Evolutionary conservation across 2,797 vertebrate genomes (phyloP), one percentile per base, ranked within the genome.

Genomic region (Ptychadena robeensis): DNA sequence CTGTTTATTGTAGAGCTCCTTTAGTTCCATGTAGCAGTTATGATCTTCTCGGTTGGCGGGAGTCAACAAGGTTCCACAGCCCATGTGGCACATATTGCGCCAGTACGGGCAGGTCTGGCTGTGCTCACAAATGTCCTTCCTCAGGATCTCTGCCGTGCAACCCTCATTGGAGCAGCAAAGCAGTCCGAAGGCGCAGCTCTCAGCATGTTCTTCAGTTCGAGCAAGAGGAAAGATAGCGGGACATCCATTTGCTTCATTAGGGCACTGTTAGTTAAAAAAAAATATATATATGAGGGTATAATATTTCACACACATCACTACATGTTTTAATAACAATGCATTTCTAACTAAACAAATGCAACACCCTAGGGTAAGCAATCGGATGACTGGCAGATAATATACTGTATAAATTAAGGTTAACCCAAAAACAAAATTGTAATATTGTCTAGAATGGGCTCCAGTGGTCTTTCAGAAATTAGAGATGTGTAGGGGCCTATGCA

Each of bases 1-100:
- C 65, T 90, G 87, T 38, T 86, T 86, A 40, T 91, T 88, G 27
- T 94, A 94, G 83, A 93, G 91, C 32, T 93, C 90, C 27, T 88
- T 92, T 71, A 95, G 88, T 70, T 95, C 90, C 31, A 82, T 89
- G 88, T 95, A 95, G 89, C 95, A 96, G 91, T 95, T 95, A 90
- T 95, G 95, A 44, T 86, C 87, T 1, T 87, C 89, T 25, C 88
- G 88, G 6, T 92, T 93, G 0, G 75, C 85, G 0, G 91, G 92
- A 37, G 90, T 91, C n/a, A 95, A 92, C 59, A 91, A 86, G 0
- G 91, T 89, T 22, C 94, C 94, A 0, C 94, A 95, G 85, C 95
- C 95, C 91, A 95, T 93, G 72, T 89, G 90, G 86, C 95, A 96
- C 28, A 89, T 92, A 84, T 90, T 89, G 18, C 87, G 87, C 87